These are phyloP conservation scores for Grammomys dolichurus DNA, from an alignment of 2,113 vertebrate genomes.

Conservation along the genomic window DNA sequence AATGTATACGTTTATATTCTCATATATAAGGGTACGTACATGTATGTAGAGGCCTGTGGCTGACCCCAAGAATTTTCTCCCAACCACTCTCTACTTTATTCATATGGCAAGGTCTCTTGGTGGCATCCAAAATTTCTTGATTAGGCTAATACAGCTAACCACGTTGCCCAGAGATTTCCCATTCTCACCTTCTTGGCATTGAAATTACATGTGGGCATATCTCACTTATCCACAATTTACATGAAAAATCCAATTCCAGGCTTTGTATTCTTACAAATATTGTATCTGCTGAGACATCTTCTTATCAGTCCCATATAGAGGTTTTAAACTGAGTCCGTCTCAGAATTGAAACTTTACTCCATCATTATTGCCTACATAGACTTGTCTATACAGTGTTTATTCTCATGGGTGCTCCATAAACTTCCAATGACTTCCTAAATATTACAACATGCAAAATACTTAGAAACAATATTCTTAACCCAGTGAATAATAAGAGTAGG, in stretches of 20 bases:
- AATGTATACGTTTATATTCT: background rate
- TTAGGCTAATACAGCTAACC: background rate
- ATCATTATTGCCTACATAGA: background rate
- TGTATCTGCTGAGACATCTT: background rate
- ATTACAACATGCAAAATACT: background rate
- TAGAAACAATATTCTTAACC: background rate
- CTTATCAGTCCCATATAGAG: background rate
- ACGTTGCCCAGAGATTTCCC: background rate
- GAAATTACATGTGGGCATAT: background rate
- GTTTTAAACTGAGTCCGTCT: background rate
- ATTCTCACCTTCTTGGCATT: background rate
- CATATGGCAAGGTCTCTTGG: background rate
- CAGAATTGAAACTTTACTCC: background rate
- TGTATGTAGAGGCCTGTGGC: background rate
- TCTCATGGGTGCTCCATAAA: background rate
- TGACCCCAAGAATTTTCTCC: background rate
- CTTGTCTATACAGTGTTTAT: background rate
- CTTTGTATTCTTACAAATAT: background rate
- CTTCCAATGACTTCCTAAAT: background rate
- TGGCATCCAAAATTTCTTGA: no score
- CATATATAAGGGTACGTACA: background rate
- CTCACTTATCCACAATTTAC: background rate
- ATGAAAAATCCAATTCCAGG: background rate
- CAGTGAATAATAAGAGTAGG: background rate
- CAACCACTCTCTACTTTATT: background rate